Evolutionary conservation across 2,888 invertebrate genomes (phyloP).

Genomic region (Cosmopolites sordidus): DNA sequence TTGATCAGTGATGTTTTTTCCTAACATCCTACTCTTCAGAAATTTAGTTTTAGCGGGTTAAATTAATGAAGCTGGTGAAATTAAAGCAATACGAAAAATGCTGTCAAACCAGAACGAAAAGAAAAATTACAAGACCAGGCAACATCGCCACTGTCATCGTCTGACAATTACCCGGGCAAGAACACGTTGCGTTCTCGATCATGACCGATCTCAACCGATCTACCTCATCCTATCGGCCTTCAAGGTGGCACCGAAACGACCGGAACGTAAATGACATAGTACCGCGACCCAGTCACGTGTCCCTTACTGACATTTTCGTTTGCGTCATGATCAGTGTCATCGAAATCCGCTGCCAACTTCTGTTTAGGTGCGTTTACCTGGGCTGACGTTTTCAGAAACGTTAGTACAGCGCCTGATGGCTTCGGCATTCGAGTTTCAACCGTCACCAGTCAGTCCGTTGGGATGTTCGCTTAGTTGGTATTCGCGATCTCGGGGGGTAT

Average conservation of each 20-base stretch:
- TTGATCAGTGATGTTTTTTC: too few relatives aligned
- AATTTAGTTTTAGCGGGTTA: too few relatives aligned
- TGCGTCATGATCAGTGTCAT: constrained; percentile 15
- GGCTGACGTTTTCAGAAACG: constrained; percentile 43
- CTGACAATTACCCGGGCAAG: not conserved
- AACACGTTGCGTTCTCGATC: constrained; percentile 15
- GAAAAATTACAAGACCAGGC: too few relatives aligned
- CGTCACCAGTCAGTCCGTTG: constrained; percentile 31
- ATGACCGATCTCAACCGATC: constrained; percentile 12
- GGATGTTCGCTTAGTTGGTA: constrained; percentile 10
- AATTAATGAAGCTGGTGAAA: too few relatives aligned
- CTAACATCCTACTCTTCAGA: too few relatives aligned
- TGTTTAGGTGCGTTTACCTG: constrained; percentile 44
- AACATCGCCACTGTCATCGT: too few relatives aligned
- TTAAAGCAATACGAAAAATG: too few relatives aligned
- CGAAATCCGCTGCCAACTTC: constrained; percentile 19
- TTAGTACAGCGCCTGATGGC: constrained; percentile 41
- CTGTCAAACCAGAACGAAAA: too few relatives aligned
- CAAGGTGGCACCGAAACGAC: not conserved
- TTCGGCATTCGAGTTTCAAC: constrained; percentile 34
- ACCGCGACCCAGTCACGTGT: constrained; percentile 1
- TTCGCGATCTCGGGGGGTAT: constrained; percentile 20
- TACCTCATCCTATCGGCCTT: constrained; percentile 7
- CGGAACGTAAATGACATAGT: not conserved
- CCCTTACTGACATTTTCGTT: too few relatives aligned